Percentiles rank a stretch among this genome's conserved stretches.
These are phyloP conservation scores for Perizoma flavofasciatum DNA, from an alignment of 2,888 invertebrate genomes.

Conservation along the genomic window DNA sequence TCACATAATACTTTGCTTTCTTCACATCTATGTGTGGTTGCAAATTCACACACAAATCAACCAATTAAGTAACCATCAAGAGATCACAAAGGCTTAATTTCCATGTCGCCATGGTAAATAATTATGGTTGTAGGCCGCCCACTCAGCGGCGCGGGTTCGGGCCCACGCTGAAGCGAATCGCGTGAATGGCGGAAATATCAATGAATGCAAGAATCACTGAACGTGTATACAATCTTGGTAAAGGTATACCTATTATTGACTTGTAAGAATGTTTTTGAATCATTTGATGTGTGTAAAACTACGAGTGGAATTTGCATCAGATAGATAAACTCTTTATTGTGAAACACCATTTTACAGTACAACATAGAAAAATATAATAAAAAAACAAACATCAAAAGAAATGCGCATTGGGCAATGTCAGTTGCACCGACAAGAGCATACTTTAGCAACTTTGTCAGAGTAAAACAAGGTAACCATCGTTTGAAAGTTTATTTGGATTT, in stretches of 20 bases:
- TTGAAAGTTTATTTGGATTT: no score
- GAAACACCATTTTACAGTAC: no score
- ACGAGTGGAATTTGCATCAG: not conserved
- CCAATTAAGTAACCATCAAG: conserved; percentile 29
- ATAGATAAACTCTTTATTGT: no score
- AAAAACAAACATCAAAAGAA: no score
- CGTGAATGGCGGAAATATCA: conserved; percentile 46
- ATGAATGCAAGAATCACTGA: conserved; percentile 40
- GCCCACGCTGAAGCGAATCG: conserved; percentile 43
- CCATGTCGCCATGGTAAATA: conserved; percentile 50
- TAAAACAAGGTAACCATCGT: no score
- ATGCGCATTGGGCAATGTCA: no score
- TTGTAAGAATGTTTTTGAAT: conserved; percentile 21
- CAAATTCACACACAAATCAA: conserved; percentile 37
- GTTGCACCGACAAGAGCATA: no score
- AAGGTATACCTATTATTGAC: conserved; percentile 15
- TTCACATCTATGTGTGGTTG: conserved; percentile 16
- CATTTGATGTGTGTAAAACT: not conserved
- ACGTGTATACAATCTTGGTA: conserved; percentile 4
- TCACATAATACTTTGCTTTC: not conserved
- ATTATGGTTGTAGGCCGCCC: conserved; percentile 57
- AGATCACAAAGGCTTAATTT: conserved; percentile 46
- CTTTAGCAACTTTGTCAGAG: no score
- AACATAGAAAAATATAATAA: no score
- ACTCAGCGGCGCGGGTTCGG: conserved; percentile 51